A percentile compares a stretch with the other conserved stretches of the same genome.
Conservation (phyloP, 2,113 vertebrate species). For the Leptocoma aspasia region DNA sequence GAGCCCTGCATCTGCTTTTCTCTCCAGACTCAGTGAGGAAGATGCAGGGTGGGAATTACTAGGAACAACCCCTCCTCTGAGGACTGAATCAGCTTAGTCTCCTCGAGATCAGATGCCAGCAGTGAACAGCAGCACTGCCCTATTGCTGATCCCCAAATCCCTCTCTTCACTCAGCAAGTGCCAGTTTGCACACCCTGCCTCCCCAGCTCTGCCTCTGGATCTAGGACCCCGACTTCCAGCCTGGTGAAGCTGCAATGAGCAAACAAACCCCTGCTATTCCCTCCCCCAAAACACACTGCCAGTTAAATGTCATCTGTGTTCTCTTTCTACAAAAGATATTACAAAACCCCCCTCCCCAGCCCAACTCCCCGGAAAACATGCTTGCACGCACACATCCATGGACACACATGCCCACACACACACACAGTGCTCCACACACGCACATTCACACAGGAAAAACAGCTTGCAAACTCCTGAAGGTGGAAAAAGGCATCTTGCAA, state of each 20-base stretch:
- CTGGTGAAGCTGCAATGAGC: not conserved
- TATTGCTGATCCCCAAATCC: not conserved
- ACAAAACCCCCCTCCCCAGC: conserved; percentile 13
- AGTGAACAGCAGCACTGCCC: not conserved
- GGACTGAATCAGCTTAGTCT: not conserved
- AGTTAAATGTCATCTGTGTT: conserved; percentile 21
- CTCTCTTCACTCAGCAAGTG: not conserved
- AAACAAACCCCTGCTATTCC: conserved; percentile 3
- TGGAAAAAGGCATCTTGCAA: conserved; percentile 66
- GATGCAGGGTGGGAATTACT: not conserved
- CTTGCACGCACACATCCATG: not conserved
- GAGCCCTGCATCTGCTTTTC: not conserved
- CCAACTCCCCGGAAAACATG: not conserved
- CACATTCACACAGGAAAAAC: conserved; percentile 35
- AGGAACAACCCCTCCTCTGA: not conserved
- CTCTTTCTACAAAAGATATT: conserved; percentile 57
- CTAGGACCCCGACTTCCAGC: not conserved
- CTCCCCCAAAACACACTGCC: not conserved
- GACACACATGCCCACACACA: not conserved
- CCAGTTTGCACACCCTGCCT: not conserved
- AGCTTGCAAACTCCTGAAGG: conserved; percentile 37
- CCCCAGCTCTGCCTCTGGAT: not conserved
- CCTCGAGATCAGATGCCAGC: not conserved
- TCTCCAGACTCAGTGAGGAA: not conserved
- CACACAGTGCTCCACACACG: not conserved